Base-by-base conservation (phyloP, 1,140 invertebrate genomes). In the Drosophila lacertosa region DNA sequence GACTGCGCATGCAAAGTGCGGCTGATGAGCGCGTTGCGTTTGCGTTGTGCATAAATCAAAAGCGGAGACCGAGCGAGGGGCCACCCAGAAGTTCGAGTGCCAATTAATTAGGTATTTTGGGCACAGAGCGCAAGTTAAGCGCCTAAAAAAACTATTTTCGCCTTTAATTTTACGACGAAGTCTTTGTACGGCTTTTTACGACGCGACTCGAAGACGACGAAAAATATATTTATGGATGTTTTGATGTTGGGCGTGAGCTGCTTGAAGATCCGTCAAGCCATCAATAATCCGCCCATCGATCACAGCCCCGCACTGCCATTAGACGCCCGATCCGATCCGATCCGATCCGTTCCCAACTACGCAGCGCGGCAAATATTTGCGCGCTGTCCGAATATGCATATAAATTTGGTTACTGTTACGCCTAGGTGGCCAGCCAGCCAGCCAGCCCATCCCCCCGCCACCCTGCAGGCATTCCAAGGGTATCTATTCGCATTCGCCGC, bases 181-280 rank as follows among this genome's bases (percentile, higher is more conserved):
- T 54, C 81, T 86, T 50, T 73, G 80, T 83, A 83, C 80, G 80
- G 63, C 29, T 65, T 74, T 86, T 88, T 88, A 88, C 82, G 82
- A 88, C 77, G 66, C 62, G 40, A 40, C 53, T 20, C 42, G 48
- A 55, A 84, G 66, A 86, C 73, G 81, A 86, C 82, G 81, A 86
- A 86, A 88, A 86, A n/a, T n/a, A n/a, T 86, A 86, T 86, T 86
- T 86, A 86, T 88, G 77, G 81, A 86, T 81, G 77, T 77, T 77
- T 81, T 74, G 58, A 54, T 67, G 54, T 79, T 79, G 80, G 64
- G 54, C 80, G 80, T 86, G 82, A 81, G 68, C 37, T 77, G 81
- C 48, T 67, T 86, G 42, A 45, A 70, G 79, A 88, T 88, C 80
- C 73, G 35, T 72, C 76, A 84, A 53, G n/a, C n/a, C n/a, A n/a